Evolutionary conservation across 2,888 invertebrate species (phyloP), one percentile per base, ranked within the genome.

Genomic region (Pterobdella sp.): DNA sequence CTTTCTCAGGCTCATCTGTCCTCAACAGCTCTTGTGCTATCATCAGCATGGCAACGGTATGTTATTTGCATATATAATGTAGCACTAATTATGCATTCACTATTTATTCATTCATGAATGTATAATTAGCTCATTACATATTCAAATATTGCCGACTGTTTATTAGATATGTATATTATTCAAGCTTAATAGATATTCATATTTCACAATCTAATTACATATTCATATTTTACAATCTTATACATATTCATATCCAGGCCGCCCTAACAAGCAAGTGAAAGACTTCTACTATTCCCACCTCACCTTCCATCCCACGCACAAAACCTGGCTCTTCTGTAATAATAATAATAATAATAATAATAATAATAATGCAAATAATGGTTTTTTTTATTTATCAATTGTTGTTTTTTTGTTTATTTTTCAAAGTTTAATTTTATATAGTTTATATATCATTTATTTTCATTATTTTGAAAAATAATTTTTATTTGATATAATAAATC

Each of bases 251-350:
- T 42, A 3, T 18, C 4, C 56, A 26, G 75, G 77, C 26, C 71
- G 75, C 29, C 77, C 76, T 4, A 77, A 74, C 72, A 65, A 67
- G 31, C 65, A 74, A 18, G 72, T 69, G 1, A n/a, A 29, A 2
- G 68, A 73, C 65, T 76, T 72, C 35, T 81, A 81, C 72, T 78
- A 83, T 74, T 82, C 81, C 72, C 79, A 80, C 67, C 78, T 84
- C 1, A 76, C 80, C 10, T 83, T 84, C 77, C 84, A 84, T 75
- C 82, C 83, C 0, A 75, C 77, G 1, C 74, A 79, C 35, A 80
- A 80, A 0, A 79, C 80, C 0, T 79, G 80, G 73, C 78, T 84
- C n/a, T 84, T 83, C 76, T 82, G 84, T 83, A 77, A 81, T 82
- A 79, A n/a, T n/a, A n/a, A n/a, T n/a, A n/a, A n/a, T n/a, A n/a